Conservation (phyloP, 2,113 vertebrate species). For the Microcebus ravelobensis region DNA sequence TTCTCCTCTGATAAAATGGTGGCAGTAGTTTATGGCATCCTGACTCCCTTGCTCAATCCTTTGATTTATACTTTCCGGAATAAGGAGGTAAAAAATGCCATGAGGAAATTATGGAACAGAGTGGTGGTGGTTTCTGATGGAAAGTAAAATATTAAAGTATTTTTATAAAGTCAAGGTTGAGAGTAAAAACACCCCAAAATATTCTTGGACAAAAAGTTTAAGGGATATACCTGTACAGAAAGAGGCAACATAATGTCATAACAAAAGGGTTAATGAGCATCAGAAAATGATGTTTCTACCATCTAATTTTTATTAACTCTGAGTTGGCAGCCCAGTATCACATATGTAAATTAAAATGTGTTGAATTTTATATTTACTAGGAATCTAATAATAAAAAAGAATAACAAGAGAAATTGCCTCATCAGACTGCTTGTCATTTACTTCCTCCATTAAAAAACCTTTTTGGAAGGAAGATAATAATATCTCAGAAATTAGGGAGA, state of each 20-base stretch:
- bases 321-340: neutral
- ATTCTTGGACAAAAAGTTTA: neutral
- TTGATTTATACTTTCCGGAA: slow-evolving; percentile 72
- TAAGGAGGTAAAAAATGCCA: slow-evolving; percentile 58
- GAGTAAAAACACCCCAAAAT: neutral
- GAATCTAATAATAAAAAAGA: neutral
- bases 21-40: slow-evolving; percentile 56
- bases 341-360: neutral
- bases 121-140: neutral
- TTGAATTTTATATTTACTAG: neutral
- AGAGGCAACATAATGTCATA: neutral
- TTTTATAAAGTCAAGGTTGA: neutral
- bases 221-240: neutral
- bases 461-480: neutral
- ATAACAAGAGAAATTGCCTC: neutral
- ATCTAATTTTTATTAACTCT: neutral
- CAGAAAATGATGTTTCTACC: neutral
- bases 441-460: neutral
- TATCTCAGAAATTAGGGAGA: neutral
- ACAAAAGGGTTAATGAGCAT: neutral
- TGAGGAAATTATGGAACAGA: slow-evolving; percentile 42
- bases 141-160: neutral
- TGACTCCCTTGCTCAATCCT: slow-evolving; percentile 70
- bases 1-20: slow-evolving; percentile 55
- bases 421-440: neutral